Base-by-base conservation (phyloP, 1,140 invertebrate genomes). In the Hormaphis cornu region DNA sequence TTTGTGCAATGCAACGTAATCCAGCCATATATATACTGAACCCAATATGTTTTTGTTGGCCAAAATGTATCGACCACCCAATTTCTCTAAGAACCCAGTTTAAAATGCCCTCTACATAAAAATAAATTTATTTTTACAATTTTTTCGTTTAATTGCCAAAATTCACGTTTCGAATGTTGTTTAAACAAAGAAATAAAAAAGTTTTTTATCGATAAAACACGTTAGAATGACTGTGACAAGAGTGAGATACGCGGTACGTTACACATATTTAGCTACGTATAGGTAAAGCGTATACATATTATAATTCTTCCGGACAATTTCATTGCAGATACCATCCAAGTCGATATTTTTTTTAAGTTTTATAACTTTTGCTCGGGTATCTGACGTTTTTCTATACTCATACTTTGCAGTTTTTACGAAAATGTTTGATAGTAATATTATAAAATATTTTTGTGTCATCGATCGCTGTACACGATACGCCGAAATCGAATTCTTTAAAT, bases 281-380 rank as follows among this genome's bases (percentile, higher is more conserved):
- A 56, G 35, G 37, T 28, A 59, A n/a, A n/a, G n/a, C n/a, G n/a
- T n/a, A 42, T 46, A 46, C 12, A 46, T 44, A 46, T n/a, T 30
- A 61, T 10, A 59, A 44, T 46, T 46, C n/a, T 63, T 63, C 58
- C 58, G 30, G 40, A 63, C 40, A 40, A 63, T 63, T 63, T 63
- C 40, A 63, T 63, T 63, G 58, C n/a, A n/a, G n/a, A n/a, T n/a
- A n/a, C 40, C n/a, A 63, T 63, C 46, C 58, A 63, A 46, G 58
- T 40, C 58, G 58, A 46, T 63, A n/a, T n/a, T n/a, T n/a, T n/a
- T 63, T 35, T 63, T 63, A 37, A 37, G 18, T 63, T 63, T 63
- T 26, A 63, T 63, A 63, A 63, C 40, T 24, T 63, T 63, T 20
- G 40, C 58, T 63, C 30, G 40, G 58, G 30, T 63, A 63, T 46